A percentile compares a stretch with the other conserved stretches of the same genome.
phyloP scores from a whole-genome alignment of 1,140 invertebrate species.

The Drosophila kurseongensis region DNA sequence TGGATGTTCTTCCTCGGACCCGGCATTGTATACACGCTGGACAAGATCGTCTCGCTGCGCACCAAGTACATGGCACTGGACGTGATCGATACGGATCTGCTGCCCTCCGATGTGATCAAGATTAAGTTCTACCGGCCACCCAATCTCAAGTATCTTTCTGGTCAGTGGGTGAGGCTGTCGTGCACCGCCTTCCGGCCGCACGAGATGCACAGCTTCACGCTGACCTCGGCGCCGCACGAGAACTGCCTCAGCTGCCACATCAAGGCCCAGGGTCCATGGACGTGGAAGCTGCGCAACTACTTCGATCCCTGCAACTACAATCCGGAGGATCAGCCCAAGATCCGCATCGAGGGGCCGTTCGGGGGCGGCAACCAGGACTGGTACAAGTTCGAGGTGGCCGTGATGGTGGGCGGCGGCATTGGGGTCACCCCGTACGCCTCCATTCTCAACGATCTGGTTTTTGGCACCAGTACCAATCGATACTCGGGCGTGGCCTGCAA shows the following conservation, averaged over 20 bases:
- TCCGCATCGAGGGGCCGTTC: conserved; percentile 98
- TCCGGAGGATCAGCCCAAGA: conserved; percentile 94
- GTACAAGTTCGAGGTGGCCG: conserved; percentile 99
- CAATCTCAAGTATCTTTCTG: conserved; percentile 98
- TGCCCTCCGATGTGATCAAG: conserved; percentile 98
- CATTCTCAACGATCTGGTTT: conserved; percentile 98
- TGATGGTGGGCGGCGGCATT: conserved; percentile 99
- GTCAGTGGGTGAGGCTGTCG: conserved; percentile 94
- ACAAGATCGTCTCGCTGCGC: conserved; percentile 96
- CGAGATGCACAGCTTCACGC: conserved; percentile 99
- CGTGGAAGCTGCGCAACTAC: conserved; percentile 98
- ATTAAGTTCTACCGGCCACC: conserved; percentile 97
- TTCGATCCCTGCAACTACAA: conserved; percentile 98
- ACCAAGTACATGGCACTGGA: conserved; percentile 97
- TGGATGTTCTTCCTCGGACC: conserved; percentile 98
- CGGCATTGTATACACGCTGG: conserved; percentile 94
- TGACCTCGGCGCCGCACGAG: conserved; percentile 99
- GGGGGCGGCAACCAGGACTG: conserved; percentile 99
- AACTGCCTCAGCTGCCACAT: conserved; percentile 99
- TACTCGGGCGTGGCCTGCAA: conserved; percentile 98
- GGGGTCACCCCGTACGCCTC: conserved; percentile 99
- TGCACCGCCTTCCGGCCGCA: conserved; percentile 96
- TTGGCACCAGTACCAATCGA: conserved; percentile 97
- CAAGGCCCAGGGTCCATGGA: conserved; percentile 99
- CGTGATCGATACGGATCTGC: conserved; percentile 96